These are phyloP conservation scores for Cottus gobio DNA, from an alignment of 2,113 vertebrate genomes.

Conservation along the genomic window DNA sequence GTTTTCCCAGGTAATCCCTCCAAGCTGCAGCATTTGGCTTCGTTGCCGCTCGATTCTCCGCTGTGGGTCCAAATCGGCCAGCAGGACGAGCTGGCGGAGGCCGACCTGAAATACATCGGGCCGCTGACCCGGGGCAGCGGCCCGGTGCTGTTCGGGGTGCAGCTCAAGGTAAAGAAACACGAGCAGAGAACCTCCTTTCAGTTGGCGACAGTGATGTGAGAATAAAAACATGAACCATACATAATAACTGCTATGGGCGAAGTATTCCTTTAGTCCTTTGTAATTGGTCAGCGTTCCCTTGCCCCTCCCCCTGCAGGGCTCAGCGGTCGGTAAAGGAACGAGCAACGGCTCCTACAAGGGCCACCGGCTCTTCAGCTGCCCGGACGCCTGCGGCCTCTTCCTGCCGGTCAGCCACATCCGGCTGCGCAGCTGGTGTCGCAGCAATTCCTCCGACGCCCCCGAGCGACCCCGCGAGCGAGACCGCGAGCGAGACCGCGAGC, in stretches of 20 bases:
- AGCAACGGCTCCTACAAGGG: constrained; percentile 83
- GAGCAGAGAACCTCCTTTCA: not conserved
- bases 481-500: not conserved
- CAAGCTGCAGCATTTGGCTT: constrained; percentile 69
- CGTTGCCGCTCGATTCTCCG: constrained; percentile 63
- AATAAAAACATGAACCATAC: too few species aligned
- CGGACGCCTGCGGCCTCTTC: constrained; percentile 82
- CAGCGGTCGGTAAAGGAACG: constrained; percentile 70
- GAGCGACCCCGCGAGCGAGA: constrained; percentile 36
- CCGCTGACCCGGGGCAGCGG: constrained; percentile 74
- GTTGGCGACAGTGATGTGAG: too few species aligned
- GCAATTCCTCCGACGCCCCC: not conserved
- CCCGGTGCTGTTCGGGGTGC: constrained; percentile 81
- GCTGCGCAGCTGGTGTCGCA: constrained; percentile 40
- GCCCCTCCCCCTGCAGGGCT: constrained; percentile 54
- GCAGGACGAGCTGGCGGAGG: constrained; percentile 76
- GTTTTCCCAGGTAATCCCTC: constrained; percentile 58
- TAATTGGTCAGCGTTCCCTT: not conserved
- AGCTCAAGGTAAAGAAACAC: constrained; percentile 79
- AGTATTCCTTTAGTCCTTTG: too few species aligned
- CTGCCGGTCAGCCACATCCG: constrained; percentile 74
- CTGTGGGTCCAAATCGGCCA: constrained; percentile 78
- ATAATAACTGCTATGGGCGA: too few species aligned
- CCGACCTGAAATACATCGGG: constrained; percentile 82
- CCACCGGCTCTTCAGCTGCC: constrained; percentile 82